Evolutionary conservation across 2,797 vertebrate genomes (phyloP).

Genomic region (Cyprinodon diabolis): DNA sequence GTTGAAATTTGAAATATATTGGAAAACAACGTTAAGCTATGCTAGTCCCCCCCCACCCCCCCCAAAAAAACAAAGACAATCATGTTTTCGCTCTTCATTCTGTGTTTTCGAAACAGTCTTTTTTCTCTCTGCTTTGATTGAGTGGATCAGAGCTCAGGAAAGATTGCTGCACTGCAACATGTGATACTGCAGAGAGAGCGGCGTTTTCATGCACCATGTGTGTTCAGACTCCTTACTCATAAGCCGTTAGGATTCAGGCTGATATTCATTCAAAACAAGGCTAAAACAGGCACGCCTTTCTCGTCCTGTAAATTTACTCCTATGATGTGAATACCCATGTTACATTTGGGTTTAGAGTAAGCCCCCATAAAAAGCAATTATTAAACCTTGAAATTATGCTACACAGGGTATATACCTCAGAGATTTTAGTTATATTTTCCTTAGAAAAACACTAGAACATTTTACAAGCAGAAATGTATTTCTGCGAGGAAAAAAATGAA

Average conservation of each 20-base stretch:
- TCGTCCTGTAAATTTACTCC: slow-evolving; percentile 47
- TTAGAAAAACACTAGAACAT: slow-evolving; percentile 41
- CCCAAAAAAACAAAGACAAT: slow-evolving; percentile 59
- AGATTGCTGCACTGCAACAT: slow-evolving; percentile 49
- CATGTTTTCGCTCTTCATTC: slow-evolving; percentile 48
- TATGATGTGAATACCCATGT: slow-evolving; percentile 51
- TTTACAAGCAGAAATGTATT: slow-evolving; percentile 50
- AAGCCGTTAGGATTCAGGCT: slow-evolving; percentile 39
- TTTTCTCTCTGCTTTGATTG: slow-evolving; percentile 37
- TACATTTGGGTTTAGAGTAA: slow-evolving; percentile 50
- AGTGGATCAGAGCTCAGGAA: slow-evolving; percentile 60
- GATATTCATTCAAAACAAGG: slow-evolving; percentile 52
- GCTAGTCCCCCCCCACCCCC: too few relatives aligned
- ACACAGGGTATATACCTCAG: slow-evolving; percentile 52
- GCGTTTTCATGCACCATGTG: slow-evolving; percentile 31
- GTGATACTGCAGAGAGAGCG: slow-evolving; percentile 39
- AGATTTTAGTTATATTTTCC: slow-evolving; percentile 41
- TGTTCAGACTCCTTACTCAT: slow-evolving; percentile 48
- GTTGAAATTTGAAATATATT: too few relatives aligned
- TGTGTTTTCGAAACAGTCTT: slow-evolving; percentile 39
- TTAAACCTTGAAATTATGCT: slow-evolving; percentile 35
- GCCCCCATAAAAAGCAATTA: slow-evolving; percentile 30
- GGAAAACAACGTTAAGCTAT: too few relatives aligned
- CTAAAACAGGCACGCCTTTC: slow-evolving; percentile 34
- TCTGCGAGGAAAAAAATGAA: slow-evolving; percentile 56